Evolutionary conservation across 1,140 invertebrate genomes (phyloP).

Genomic region (Zaprionus davidi): DNA sequence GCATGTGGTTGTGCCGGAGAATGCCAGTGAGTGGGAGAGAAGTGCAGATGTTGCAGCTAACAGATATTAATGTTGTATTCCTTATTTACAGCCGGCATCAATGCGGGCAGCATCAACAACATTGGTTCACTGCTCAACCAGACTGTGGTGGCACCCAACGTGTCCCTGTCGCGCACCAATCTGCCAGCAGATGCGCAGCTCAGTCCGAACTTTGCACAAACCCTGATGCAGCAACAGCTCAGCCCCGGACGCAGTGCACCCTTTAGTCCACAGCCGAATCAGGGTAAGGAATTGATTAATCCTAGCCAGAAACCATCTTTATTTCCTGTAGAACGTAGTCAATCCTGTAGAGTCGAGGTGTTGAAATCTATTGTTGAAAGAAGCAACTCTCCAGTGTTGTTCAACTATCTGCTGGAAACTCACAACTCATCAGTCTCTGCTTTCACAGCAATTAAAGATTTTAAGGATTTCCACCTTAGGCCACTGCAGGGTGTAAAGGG

Average conservation of each 20-base stretch:
- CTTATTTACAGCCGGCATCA: slow-evolving; percentile 84
- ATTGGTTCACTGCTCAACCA: slow-evolving; percentile 92
- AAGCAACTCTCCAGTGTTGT: too few relatives aligned
- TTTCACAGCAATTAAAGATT: too few relatives aligned
- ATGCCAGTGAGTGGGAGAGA: slow-evolving; percentile 84
- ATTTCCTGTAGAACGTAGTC: too few relatives aligned
- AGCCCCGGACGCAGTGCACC: slow-evolving; percentile 79
- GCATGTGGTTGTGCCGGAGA: slow-evolving; percentile 88
- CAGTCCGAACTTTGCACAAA: slow-evolving; percentile 87
- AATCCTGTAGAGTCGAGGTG: too few relatives aligned
- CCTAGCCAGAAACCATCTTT: too few relatives aligned
- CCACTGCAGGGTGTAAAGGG: too few relatives aligned
- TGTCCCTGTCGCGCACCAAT: slow-evolving; percentile 89
- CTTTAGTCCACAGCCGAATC: slow-evolving; percentile 82
- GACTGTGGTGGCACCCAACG: slow-evolving; percentile 90
- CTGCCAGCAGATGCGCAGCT: slow-evolving; percentile 89
- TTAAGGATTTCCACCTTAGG: too few relatives aligned
- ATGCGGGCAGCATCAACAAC: slow-evolving; percentile 88
- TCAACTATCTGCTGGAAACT: too few relatives aligned
- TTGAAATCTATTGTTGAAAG: too few relatives aligned
- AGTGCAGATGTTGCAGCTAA: not conserved
- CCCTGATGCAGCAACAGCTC: slow-evolving; percentile 81
- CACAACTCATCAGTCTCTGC: too few relatives aligned
- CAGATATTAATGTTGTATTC: not conserved
- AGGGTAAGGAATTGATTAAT: slow-evolving; percentile 49